phyloP scores from a whole-genome alignment of 1,140 invertebrate genomes.

The Drosophila ambigua region DNA sequence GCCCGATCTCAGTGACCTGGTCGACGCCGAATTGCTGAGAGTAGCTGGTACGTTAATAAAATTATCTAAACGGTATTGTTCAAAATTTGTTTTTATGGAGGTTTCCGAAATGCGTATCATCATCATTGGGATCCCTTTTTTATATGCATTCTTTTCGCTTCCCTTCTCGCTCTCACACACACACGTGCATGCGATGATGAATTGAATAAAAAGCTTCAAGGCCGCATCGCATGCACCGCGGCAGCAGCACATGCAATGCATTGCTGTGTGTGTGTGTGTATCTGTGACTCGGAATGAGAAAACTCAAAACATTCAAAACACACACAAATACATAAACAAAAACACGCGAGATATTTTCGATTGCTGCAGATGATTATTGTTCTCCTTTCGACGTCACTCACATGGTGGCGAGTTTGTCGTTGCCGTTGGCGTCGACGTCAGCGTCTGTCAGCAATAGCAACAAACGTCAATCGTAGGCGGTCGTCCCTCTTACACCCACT shows the following conservation, averaged over 20 bases:
- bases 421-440: conserved; percentile 15
- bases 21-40: conserved; percentile 90
- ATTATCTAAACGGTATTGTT: neutral
- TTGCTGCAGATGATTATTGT: conserved; percentile 45
- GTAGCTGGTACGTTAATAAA: conserved; percentile 87
- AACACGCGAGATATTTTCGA: conserved; percentile 50
- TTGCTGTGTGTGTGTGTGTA: conserved; percentile 17
- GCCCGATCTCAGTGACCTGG: conserved; percentile 93
- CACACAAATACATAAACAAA: conserved; percentile 49
- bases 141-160: neutral
- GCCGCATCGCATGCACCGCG: conserved; percentile 46
- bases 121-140: neutral
- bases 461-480: conserved; percentile 49
- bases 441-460: conserved; percentile 28
- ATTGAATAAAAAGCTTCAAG: conserved; percentile 55
- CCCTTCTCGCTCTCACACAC: conserved; percentile 7
- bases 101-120: neutral
- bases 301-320: conserved; percentile 43
- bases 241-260: conserved; percentile 21
- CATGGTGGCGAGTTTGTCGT: conserved; percentile 4
- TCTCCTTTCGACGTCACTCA: conserved; percentile 55
- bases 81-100: neutral
- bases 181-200: conserved; percentile 26
- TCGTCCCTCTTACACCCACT: conserved; percentile 1
- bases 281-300: conserved; percentile 31